Percentiles rank a stretch among this genome's conserved stretches.
Evolutionary conservation across 2,797 vertebrate species (phyloP).

Genomic region (Pangasius sanitwongsei): DNA sequence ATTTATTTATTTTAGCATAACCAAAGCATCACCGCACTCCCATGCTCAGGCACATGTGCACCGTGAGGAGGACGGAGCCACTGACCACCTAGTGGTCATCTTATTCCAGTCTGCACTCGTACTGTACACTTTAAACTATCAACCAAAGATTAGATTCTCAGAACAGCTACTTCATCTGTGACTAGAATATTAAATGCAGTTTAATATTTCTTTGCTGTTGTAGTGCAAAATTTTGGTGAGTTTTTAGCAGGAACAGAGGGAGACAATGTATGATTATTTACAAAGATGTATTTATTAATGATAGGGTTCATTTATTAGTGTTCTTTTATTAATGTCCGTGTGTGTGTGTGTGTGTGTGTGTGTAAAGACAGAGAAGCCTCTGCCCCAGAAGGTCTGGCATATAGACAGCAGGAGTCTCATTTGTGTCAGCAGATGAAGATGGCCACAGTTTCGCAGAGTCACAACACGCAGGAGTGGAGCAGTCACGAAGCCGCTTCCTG

Average conservation of each 20-base stretch:
- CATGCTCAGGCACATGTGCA: neutral
- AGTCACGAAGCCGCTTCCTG: conserved; percentile 78
- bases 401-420: conserved; percentile 84
- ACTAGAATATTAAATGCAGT: neutral
- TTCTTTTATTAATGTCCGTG: neutral
- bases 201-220: neutral
- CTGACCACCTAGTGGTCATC: conserved; percentile 3
- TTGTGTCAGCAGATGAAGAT: conserved; percentile 88
- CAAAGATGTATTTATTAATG: neutral
- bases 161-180: neutral
- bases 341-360: conserved; percentile 53
- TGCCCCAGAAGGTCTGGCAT: conserved; percentile 76
- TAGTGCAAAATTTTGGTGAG: neutral
- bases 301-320: too few species aligned
- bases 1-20: neutral
- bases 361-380: conserved; percentile 76
- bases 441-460: conserved; percentile 74
- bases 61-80: too few species aligned
- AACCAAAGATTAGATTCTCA: neutral
- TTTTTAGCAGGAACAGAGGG: neutral
- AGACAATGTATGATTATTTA: neutral
- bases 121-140: neutral
- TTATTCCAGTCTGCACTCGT: neutral
- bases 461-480: conserved; percentile 75
- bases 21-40: neutral